Evolutionary conservation across 2,888 invertebrate species (phyloP), one percentile per base, ranked within the genome.

Genomic region (Trichogramma dendrolimi): DNA sequence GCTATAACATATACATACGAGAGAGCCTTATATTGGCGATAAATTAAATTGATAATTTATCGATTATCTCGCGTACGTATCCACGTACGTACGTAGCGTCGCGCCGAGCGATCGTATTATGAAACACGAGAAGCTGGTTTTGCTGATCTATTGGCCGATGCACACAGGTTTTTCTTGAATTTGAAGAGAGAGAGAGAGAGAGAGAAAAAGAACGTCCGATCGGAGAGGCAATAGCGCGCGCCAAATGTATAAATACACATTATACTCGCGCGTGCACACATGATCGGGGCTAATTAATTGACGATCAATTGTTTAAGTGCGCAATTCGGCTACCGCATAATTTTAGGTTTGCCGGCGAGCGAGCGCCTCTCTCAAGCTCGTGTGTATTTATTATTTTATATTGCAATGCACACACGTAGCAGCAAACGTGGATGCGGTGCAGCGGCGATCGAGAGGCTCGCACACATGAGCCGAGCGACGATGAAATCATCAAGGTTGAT

Each of bases 21-120:
- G 3, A 27, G 27, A 27, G 27, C 27, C 27, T 27, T 27, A 27
- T 27, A 27, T 27, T 27, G 27, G 55, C 57, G 63, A 65, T 63
- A 58, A 65, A 63, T 63, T 63, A 63, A 61, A 63, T 52, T 63
- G 65, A 66, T 66, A 63, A 61, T 63, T 59, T 61, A 66, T 66
- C 63, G 65, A 61, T 63, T 61, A 61, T 58, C 62, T 54, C 50
- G 40, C 27, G 27, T 64, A 58, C 61, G 58, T 53, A 55, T 57
- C 48, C 48, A 58, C 51, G n/a, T 11, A 57, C 57, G 60, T 56
- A 60, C 60, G 60, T 63, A 60, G 60, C 60, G 49, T 56, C 14
- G 39, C 6, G 42, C 5, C 42, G 41, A 52, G 42, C 7, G 43
- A 39, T 10, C 4, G 41, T 27, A 27, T 27, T 27, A 27, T 27